Evolutionary conservation across 2,888 invertebrate species (phyloP), one percentile per base, ranked within the genome.

Genomic region (Agriopis marginaria): DNA sequence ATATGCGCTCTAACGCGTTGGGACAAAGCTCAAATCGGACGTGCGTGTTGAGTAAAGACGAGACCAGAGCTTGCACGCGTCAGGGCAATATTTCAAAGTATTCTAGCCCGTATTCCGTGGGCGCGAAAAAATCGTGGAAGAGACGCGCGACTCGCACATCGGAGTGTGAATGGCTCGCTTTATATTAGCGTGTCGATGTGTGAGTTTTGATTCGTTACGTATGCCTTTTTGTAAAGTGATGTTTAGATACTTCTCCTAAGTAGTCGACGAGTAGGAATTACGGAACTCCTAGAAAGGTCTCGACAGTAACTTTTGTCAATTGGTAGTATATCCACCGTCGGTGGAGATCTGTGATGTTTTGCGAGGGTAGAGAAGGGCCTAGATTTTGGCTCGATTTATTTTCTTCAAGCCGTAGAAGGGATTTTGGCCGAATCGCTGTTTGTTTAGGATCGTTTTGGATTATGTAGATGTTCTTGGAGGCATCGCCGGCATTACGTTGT

Each of bases 31-130:
- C 39, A 63, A 55, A 63, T 75, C 74, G 63, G 64, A 58, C 70
- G 71, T 70, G 71, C 71, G 71, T 72, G 75, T 47, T 62, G 14
- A 53, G 58, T 14, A 63, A 67, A 64, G 68, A 71, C 40, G 59
- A 70, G 72, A 69, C 75, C 55, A 60, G 68, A 70, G 74, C 72
- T 70, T 72, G 73, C 82, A 80, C 80, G 85, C 84, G 85, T 83
- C 75, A 78, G 79, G 75, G 82, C 81, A 79, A 81, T 82, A 79
- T 84, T 79, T 84, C 83, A 82, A 80, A 80, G 81, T 79, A 84
- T 77, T 81, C 71, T 81, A 73, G 79, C 78, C 84, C 80, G 79
- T 86, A 84, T 81, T 80, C 75, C 78, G 75, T 76, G 70, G 78
- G 78, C 77, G 80, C 76, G 79, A 82, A 83, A 81, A 83, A 80